Evolutionary conservation across 2,113 vertebrate species (phyloP), one percentile per base, ranked within the genome.

Genomic region (Piprites chloris): DNA sequence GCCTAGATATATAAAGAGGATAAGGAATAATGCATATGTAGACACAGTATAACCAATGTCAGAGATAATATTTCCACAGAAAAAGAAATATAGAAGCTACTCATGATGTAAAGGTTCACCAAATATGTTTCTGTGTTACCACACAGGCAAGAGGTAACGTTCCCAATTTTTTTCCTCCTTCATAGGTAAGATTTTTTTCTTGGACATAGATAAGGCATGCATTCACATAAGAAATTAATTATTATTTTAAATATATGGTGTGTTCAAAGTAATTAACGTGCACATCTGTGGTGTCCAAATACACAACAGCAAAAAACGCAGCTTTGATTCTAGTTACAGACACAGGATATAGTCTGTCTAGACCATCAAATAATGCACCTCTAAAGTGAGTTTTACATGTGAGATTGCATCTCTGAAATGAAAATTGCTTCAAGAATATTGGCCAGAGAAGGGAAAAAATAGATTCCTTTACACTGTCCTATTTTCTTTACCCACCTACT

Each of bases 281-380:
- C 41, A 74, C 2, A 1, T 46, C 63, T 85, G 58, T 86, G 59
- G 67, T 93, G 63, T 84, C 62, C 71, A 87, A 92, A 79, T 32
- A 83, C 17, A 93, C 85, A 90, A 97, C 19, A 88, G 75, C n/a
- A 74, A 90, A 90, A 95, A 90, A 94, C 66, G 72, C 94, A 94
- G 39, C 85, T 92, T 93, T 76, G 53, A 88, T 92, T 97, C 79
- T 50, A 66, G 59, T 67, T 88, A 88, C 88, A 96, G 95, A 94
- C 92, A 83, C 82, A 96, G 95, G 90, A 96, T 96, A 91, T 83
- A 37, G 59, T 86, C 85, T 93, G 95, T 94, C 94, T 94, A 96
- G 94, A 97, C 90, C 71, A 90, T 88, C 94, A 92, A 95, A 78
- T 35, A 93, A 83, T 53, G 79, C 30, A 83, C 67, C 79, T 93